phyloP scores from a whole-genome alignment of 2,888 invertebrate species.

The Patella depressa region DNA sequence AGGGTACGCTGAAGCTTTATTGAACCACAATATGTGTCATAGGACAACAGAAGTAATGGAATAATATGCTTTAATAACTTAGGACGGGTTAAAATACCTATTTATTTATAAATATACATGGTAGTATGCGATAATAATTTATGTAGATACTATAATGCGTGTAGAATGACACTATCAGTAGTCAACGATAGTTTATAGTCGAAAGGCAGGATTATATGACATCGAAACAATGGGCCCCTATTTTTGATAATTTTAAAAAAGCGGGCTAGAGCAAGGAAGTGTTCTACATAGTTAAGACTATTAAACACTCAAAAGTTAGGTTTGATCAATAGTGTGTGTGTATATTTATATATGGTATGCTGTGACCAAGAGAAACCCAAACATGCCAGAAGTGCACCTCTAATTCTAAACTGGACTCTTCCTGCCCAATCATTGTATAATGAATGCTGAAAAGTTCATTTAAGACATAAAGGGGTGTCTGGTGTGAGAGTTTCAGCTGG shows the following conservation, averaged over 20 bases:
- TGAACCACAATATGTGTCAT: too few relatives aligned
- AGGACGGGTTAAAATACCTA: too few relatives aligned
- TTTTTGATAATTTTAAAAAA: background rate
- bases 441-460: too few relatives aligned
- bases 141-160: too few relatives aligned
- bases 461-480: too few relatives aligned
- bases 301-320: background rate
- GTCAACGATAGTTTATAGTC: background rate
- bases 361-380: constrained; percentile 8
- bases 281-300: background rate
- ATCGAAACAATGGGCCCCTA: constrained; percentile 4
- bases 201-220: constrained; percentile 1
- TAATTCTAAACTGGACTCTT: background rate
- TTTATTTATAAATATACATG: too few relatives aligned
- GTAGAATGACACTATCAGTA: too few relatives aligned
- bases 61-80: too few relatives aligned
- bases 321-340: constrained; percentile 8
- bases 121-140: too few relatives aligned
- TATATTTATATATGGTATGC: constrained; percentile 7
- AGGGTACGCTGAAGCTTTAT: too few relatives aligned
- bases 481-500: background rate
- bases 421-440: background rate
- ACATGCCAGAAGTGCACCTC: background rate
- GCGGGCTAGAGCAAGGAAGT: constrained; percentile 12
- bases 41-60: too few relatives aligned